Evolutionary conservation across 2,888 invertebrate genomes (phyloP).

Genomic region (Drosophila macrospina): DNA sequence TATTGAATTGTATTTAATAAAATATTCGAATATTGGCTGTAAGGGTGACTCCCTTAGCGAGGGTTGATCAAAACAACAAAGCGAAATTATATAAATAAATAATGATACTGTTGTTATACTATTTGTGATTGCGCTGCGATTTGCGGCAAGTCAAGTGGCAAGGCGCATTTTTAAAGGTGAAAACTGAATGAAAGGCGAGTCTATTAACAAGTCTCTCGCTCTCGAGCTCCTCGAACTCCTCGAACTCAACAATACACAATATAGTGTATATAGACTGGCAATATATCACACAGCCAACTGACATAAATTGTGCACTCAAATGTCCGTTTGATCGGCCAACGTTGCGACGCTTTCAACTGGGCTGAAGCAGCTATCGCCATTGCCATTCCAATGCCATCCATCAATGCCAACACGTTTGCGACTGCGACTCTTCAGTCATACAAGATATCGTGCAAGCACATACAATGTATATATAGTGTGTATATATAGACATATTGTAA

Average conservation of each 20-base stretch:
- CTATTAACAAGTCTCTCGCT: slow-evolving; percentile 51
- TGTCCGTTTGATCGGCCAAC: slow-evolving; percentile 46
- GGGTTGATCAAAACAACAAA: slow-evolving; percentile 54
- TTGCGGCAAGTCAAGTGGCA: slow-evolving; percentile 69
- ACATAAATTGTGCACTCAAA: slow-evolving; percentile 75
- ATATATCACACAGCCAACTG: slow-evolving; percentile 70
- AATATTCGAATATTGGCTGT: slow-evolving; percentile 58
- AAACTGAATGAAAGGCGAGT: slow-evolving; percentile 30
- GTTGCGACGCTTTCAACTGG: slow-evolving; percentile 15
- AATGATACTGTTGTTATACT: slow-evolving; percentile 66
- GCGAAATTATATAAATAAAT: slow-evolving; percentile 68
- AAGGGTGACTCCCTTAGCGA: slow-evolving; percentile 43
- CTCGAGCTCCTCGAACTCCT: too few species aligned
- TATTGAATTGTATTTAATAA: slow-evolving; percentile 80
- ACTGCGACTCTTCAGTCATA: slow-evolving; percentile 54
- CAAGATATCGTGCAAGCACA: slow-evolving; percentile 46
- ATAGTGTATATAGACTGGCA: slow-evolving; percentile 22
- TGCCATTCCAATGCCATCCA: slow-evolving; percentile 60
- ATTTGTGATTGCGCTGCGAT: slow-evolving; percentile 64
- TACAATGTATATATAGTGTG: slow-evolving; percentile 22
- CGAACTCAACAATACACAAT: slow-evolving; percentile 1
- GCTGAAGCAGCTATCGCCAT: slow-evolving; percentile 13
- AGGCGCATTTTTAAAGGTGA: slow-evolving; percentile 2
- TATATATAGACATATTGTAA: slow-evolving; percentile 59
- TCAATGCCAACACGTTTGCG: slow-evolving; percentile 71